These are phyloP conservation scores for Smittia sp. DNA, from an alignment of 2,888 invertebrate genomes.

Conservation along the genomic window DNA sequence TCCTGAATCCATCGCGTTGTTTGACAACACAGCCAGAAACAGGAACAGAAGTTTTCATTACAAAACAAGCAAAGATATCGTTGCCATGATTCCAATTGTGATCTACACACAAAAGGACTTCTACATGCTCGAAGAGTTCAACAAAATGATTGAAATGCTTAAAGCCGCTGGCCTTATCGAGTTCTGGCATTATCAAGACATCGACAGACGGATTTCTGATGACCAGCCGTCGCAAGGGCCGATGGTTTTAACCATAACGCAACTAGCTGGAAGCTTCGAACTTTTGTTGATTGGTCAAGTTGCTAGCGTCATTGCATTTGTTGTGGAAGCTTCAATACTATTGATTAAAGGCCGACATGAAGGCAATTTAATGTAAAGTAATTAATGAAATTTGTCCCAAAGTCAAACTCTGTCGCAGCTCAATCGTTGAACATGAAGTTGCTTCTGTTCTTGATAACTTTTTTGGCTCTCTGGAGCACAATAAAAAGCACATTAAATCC, in stretches of 20 bases:
- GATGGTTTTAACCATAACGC: not conserved
- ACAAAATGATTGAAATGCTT: not conserved
- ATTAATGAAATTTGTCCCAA: no score
- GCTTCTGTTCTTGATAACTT: no score
- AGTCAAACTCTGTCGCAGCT: no score
- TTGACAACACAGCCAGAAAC: no score
- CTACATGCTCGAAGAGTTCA: not conserved
- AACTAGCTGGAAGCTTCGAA: not conserved
- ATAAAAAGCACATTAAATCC: no score
- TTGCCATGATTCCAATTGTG: slow-evolving; percentile 5
- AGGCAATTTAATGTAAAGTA: no score
- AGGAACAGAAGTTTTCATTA: no score
- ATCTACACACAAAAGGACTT: slow-evolving; percentile 17
- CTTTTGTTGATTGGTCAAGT: not conserved
- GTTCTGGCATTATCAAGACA: slow-evolving; percentile 4
- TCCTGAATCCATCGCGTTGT: no score
- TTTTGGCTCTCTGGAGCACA: no score
- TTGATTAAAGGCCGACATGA: no score
- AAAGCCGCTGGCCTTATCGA: slow-evolving; percentile 19
- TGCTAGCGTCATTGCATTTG: not conserved
- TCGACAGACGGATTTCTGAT: not conserved
- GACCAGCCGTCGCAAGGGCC: not conserved
- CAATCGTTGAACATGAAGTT: no score
- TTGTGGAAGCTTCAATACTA: not conserved
- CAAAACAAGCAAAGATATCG: not conserved